These are phyloP conservation scores for Pilophorus perplexus DNA, from an alignment of 2,888 invertebrate genomes.

Conservation along the genomic window DNA sequence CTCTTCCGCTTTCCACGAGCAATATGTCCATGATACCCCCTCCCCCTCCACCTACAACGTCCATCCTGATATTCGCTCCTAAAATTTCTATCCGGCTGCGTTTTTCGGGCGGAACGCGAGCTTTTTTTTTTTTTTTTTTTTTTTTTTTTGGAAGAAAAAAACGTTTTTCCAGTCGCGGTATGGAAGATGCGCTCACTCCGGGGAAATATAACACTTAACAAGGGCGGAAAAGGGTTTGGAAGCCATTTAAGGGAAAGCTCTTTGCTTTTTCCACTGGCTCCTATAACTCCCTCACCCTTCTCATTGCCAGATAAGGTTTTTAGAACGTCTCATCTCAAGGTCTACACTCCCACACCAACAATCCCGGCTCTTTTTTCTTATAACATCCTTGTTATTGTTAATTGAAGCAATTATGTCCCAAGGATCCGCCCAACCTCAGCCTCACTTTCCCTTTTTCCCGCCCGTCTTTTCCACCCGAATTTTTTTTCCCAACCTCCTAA, in stretches of 20 bases:
- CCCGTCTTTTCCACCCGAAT: background rate
- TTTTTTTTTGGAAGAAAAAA: too few relatives aligned
- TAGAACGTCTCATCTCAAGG: background rate
- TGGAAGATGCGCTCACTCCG: slow-evolving; percentile 1
- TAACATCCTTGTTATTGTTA: slow-evolving; percentile 31
- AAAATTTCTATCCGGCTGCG: slow-evolving; percentile 28
- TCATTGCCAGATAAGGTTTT: background rate
- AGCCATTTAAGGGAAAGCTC: slow-evolving; percentile 19
- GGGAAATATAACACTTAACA: slow-evolving; percentile 32
- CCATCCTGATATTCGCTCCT: background rate
- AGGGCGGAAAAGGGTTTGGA: background rate
- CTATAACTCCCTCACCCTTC: background rate
- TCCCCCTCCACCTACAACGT: too few relatives aligned
- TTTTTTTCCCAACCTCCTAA: slow-evolving; percentile 7
- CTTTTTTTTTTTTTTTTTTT: too few relatives aligned
- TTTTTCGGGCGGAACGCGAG: slow-evolving; percentile 11
- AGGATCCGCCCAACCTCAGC: slow-evolving; percentile 1
- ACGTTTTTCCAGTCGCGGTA: too few relatives aligned
- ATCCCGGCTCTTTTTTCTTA: background rate
- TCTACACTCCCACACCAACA: background rate
- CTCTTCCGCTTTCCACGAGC: too few relatives aligned
- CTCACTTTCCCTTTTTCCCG: background rate
- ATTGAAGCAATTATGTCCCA: slow-evolving; percentile 23
- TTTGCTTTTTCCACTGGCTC: background rate
- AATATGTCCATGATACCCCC: too few relatives aligned